Evolutionary conservation across 2,113 vertebrate genomes (phyloP).

Genomic region (Octodon degus): DNA sequence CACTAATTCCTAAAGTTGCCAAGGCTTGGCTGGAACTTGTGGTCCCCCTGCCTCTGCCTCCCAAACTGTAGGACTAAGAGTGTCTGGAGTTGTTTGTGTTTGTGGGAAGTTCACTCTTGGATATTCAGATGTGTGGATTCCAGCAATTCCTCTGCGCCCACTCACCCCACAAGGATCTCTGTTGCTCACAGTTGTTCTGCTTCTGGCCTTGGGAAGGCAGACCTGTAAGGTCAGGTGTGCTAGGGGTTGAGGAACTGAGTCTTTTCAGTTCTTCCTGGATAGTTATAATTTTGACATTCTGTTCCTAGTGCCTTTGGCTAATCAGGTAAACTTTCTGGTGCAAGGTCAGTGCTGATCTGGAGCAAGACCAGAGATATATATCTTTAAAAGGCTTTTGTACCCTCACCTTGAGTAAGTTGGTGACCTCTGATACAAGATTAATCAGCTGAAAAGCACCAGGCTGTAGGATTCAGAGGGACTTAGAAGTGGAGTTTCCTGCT

Average conservation of each 20-base stretch:
- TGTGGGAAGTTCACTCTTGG: conserved; percentile 12
- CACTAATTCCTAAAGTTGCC: background rate
- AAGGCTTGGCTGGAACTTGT: background rate
- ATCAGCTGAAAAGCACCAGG: background rate
- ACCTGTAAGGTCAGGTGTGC: background rate
- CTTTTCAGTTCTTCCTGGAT: background rate
- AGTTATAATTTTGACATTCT: background rate
- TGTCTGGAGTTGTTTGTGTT: conserved; percentile 4
- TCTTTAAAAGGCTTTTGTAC: background rate
- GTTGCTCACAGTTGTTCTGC: background rate
- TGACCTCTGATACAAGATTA: background rate
- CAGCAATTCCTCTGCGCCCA: background rate
- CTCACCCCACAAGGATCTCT: background rate
- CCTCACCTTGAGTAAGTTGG: background rate
- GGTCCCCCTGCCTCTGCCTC: background rate
- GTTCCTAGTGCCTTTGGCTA: background rate
- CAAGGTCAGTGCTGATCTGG: background rate
- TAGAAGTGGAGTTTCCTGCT: conserved; percentile 23
- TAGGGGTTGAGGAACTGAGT: background rate
- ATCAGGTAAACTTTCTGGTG: conserved; percentile 7
- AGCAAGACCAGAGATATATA: no score
- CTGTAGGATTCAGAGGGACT: background rate
- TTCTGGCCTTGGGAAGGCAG: background rate
- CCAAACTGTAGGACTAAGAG: background rate
- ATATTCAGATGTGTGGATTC: background rate